Percentiles rank a stretch among this genome's conserved stretches.
phyloP scores from a whole-genome alignment of 2,113 vertebrate species.

The Leptosomus discolor region DNA sequence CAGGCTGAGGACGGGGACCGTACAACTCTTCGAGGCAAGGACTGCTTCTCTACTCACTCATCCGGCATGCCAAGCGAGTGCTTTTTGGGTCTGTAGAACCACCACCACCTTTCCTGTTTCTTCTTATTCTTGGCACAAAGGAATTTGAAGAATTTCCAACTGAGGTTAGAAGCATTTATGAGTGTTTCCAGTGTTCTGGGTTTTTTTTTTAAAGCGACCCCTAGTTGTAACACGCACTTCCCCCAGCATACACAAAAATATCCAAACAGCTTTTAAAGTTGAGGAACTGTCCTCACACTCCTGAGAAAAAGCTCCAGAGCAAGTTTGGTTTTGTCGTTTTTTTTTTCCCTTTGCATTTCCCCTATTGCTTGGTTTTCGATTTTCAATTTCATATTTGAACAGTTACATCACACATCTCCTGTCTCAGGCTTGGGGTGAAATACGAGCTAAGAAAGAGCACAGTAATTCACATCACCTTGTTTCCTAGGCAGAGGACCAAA shows the following conservation, averaged over 20 bases:
- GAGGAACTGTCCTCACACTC: not conserved
- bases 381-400: not conserved
- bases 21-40: fast-evolving
- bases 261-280: not conserved
- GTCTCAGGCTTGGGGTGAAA: not conserved
- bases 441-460: fast-evolving
- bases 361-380: not conserved
- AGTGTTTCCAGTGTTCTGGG: not conserved
- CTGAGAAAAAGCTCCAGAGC: not conserved
- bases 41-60: not conserved
- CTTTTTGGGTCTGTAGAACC: not conserved
- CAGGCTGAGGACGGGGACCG: not conserved
- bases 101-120: slow-evolving; percentile 47
- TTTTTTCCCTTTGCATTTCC: not conserved
- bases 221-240: not conserved
- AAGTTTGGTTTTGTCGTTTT: too few species aligned
- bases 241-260: not conserved
- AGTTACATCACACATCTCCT: not conserved
- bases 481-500: not conserved
- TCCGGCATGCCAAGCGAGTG: not conserved
- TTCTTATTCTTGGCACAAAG: slow-evolving; percentile 53
- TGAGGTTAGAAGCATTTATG: slow-evolving; percentile 32
- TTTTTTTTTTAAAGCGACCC: not conserved
- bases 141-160: not conserved
- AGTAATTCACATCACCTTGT: not conserved